Evolutionary conservation across 2,888 invertebrate species (phyloP), one percentile per base, ranked within the genome.

Genomic region (Macropis europaea): DNA sequence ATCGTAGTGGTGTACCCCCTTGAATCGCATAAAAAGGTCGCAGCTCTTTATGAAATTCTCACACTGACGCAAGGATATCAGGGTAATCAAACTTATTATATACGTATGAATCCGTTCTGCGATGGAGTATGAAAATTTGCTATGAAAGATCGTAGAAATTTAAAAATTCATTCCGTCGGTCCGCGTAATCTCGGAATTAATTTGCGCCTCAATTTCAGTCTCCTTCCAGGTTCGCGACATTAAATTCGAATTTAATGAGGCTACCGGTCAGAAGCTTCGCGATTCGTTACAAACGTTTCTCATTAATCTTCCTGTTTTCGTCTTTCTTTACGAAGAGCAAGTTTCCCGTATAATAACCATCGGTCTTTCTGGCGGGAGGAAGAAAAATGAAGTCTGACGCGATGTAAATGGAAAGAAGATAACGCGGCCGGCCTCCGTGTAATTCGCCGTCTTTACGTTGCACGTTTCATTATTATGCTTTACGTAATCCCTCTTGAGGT

Each of bases 351-450:
- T 34, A 59, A 59, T 66, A 50, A 36, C 34, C 22, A n/a, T 2
- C 22, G 50, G 15, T 59, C 13, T 17, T 7, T 5, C 9, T 22
- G 9, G 7, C 9, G 5, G 36, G 9, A 28, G 7, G 0, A n/a
- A 22, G 24, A 42, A 26, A 32, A 32, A 47, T 2, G 6, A 43
- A 36, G 19, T 40, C 13, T 7, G 15, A 15, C n/a, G 11, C 6
- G n/a, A 59, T 50, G 43, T 22, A 43, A 42, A 66, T 32, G 45
- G 38, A 40, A 54, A 40, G n/a, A 3, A 28, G 11, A 67, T 40
- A 38, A 53, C 28, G 3, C 40, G 2, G 4, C n/a, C n/a, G 4
- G 17, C 30, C n/a, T 9, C 15, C 3, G 13, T 17, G 28, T n/a
- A 30, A 15, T 40, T 30, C 36, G 19, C 34, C 11, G 0, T 57